Base-by-base conservation (phyloP, 2,113 vertebrate species). In the Catharus bicknelli region DNA sequence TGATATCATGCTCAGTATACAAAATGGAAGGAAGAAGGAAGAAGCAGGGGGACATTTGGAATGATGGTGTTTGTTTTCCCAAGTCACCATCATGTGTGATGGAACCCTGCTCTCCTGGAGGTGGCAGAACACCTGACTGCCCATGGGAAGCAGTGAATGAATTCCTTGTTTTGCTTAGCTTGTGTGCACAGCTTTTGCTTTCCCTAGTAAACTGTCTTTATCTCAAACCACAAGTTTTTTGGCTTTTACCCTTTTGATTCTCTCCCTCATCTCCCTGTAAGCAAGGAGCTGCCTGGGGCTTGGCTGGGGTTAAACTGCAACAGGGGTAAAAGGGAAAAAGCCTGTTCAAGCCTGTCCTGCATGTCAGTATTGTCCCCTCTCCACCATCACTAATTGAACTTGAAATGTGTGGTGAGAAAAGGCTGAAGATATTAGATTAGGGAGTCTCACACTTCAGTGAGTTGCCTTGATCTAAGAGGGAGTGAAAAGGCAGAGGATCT, bases 331-430 rank as follows among this genome's bases (percentile, higher is more conserved):
- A 27, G 32, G 32, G 29, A 73, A 30, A 80, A 73, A 73, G 4
- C 13, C 29, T 34, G 9, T 45, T 67, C 47, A 72, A 67, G 15
- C 29, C 36, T 64, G 30, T 55, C 67, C 50, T 83, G 38, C 10
- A 16, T 40, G 50, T 80, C 84, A 45, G 21, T 59, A n/a, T 48
- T 64, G 66, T 84, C 42, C 58, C 29, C 13, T 92, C 23, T 48
- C 29, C 38, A 77, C 66, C 61, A 6, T 76, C 58, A 42, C 10
- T 92, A 80, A 87, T 17, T 89, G 58, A 83, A 66, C 75, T 69
- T 83, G 89, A 96, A 80, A 85, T 63, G 45, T 10, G 18, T 87
- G 82, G 29, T 74, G 34, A 85, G 75, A 73, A 91, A 76, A 80
- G 51, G 79, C 62, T 80, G 43, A 91, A 59, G 36, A 13, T 76